These are phyloP conservation scores for Platalea minor DNA, from an alignment of 2,797 vertebrate species.

Conservation along the genomic window DNA sequence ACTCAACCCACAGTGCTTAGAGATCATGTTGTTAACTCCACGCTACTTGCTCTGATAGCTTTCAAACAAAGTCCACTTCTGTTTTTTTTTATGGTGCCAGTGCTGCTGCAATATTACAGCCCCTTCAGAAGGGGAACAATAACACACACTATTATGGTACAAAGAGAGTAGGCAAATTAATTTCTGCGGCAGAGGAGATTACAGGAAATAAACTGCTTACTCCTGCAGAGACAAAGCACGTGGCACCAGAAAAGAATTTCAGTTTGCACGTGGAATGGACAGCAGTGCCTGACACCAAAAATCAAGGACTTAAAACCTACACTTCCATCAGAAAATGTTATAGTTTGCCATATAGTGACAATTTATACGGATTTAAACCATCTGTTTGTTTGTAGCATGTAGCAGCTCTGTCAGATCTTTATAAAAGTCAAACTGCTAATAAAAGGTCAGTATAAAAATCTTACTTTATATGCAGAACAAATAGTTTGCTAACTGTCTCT, in stretches of 20 bases:
- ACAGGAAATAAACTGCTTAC: slow-evolving; percentile 57
- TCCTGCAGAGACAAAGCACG: slow-evolving; percentile 15
- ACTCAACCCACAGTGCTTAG: slow-evolving; percentile 1
- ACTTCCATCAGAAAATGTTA: neutral
- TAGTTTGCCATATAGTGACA: neutral
- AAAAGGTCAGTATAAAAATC: neutral
- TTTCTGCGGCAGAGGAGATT: slow-evolving; percentile 12
- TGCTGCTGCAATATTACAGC: neutral
- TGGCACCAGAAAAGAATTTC: slow-evolving; percentile 32
- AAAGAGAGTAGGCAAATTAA: slow-evolving; percentile 29
- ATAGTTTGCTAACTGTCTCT: neutral
- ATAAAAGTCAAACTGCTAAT: slow-evolving; percentile 7
- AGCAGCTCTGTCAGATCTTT: neutral
- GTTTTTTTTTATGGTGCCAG: neutral
- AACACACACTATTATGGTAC: neutral
- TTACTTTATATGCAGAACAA: neutral
- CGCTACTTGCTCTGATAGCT: neutral
- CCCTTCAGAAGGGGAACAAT: slow-evolving; percentile 20
- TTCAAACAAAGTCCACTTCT: slow-evolving; percentile 34
- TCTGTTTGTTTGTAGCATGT: neutral
- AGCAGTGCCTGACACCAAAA: neutral
- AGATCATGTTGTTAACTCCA: neutral
- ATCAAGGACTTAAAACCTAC: slow-evolving; percentile 8
- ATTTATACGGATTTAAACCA: neutral
- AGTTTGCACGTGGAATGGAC: neutral